A percentile compares a stretch with the other conserved stretches of the same genome.
These are phyloP conservation scores for Pogonomyrmex barbatus DNA, from an alignment of 1,140 invertebrate genomes.

Conservation along the genomic window DNA sequence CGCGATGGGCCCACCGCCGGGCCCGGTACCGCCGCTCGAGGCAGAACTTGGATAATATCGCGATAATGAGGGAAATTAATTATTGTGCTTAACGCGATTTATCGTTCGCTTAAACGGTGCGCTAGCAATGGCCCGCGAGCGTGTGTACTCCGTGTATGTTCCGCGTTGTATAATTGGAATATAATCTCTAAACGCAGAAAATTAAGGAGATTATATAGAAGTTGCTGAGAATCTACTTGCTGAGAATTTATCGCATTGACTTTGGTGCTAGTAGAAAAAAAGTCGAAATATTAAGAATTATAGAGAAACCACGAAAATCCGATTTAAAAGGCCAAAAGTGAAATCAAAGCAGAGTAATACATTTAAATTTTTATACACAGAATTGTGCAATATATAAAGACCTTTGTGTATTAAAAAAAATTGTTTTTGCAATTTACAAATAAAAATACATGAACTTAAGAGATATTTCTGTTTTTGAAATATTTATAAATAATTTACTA, in stretches of 20 bases:
- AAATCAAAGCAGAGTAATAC: slow-evolving; percentile 1
- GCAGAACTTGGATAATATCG: slow-evolving; percentile 53
- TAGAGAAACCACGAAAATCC: not conserved
- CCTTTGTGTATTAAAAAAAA: not conserved
- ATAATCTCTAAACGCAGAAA: slow-evolving; percentile 21
- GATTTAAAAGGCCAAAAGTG: not conserved
- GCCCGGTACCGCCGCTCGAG: slow-evolving; percentile 1
- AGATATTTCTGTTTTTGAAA: not conserved
- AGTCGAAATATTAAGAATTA: not conserved
- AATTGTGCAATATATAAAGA: not conserved
- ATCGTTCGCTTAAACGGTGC: slow-evolving; percentile 34
- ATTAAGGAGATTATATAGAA: slow-evolving; percentile 15
- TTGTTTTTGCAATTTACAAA: not conserved
- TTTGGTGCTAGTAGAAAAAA: not conserved
- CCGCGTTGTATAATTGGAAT: slow-evolving; percentile 32
- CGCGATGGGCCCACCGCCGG: slow-evolving; percentile 19
- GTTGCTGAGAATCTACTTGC: not conserved
- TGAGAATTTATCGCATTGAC: not conserved
- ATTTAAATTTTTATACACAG: not conserved
- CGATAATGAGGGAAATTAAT: slow-evolving; percentile 62
- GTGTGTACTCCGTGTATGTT: not conserved
- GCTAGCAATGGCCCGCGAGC: slow-evolving; percentile 10
- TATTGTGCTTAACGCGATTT: slow-evolving; percentile 47
- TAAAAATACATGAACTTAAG: not conserved
- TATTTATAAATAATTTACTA: not conserved